Conservation (phyloP, 2,113 vertebrate species). For the Mastomys coucha region DNA sequence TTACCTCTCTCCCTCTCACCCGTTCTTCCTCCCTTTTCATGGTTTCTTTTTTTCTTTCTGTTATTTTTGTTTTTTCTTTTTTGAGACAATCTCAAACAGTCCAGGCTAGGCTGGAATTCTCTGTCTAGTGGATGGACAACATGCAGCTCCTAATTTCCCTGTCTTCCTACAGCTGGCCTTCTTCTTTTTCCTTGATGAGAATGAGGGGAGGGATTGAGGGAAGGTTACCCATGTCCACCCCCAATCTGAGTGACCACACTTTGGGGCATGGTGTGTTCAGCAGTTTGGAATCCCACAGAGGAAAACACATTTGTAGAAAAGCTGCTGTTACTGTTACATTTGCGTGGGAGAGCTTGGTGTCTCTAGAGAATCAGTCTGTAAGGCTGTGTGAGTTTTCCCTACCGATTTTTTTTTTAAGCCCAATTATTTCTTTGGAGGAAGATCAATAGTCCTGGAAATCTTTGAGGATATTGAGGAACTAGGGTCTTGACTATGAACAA, state of each 20-base stretch:
- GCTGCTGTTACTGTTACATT: background rate
- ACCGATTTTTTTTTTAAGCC: background rate
- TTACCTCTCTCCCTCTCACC: background rate
- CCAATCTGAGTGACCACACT: background rate
- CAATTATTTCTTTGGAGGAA: slow-evolving; percentile 43
- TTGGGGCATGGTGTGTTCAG: background rate
- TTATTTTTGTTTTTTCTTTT: background rate
- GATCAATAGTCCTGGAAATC: background rate
- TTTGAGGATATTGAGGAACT: background rate
- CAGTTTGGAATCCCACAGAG: slow-evolving; percentile 12
- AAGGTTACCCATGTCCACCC: background rate
- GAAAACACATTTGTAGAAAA: background rate
- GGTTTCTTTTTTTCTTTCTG: too few relatives aligned
- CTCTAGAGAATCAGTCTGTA: background rate
- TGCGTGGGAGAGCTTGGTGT: background rate
- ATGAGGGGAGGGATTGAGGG: background rate
- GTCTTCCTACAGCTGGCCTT: background rate
- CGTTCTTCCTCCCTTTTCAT: background rate
- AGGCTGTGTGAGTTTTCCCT: background rate
- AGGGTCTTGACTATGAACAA: background rate
- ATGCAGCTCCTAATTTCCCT: background rate
- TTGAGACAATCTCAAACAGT: background rate
- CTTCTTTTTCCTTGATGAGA: background rate
- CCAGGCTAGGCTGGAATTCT: background rate
- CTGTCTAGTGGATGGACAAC: too few relatives aligned